phyloP scores from a whole-genome alignment of 2,888 invertebrate genomes.

The Theodoxus fluviatilis region DNA sequence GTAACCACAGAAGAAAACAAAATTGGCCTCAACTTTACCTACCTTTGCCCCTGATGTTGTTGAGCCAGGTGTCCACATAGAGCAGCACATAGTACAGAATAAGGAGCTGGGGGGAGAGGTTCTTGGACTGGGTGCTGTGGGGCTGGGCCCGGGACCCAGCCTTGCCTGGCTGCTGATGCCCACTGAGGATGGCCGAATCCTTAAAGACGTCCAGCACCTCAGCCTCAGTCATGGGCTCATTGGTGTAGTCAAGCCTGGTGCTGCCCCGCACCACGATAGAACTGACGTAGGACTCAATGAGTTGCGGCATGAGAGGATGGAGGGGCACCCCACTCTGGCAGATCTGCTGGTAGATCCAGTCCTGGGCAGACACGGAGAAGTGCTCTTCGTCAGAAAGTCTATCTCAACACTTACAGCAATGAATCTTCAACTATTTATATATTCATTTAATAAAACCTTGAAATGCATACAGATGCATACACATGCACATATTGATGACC shows the following conservation, averaged over 20 bases:
- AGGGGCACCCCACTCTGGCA: constrained; percentile 87
- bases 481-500: too few species aligned
- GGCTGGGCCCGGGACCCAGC: too few species aligned
- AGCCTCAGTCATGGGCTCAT: constrained; percentile 88
- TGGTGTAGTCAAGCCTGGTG: constrained; percentile 74
- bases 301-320: constrained; percentile 89
- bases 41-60: constrained; percentile 63
- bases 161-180: too few species aligned
- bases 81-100: constrained; percentile 89
- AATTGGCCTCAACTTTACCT: too few species aligned
- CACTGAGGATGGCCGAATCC: constrained; percentile 34
- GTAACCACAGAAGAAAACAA: too few species aligned
- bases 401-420: too few species aligned
- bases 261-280: constrained; percentile 75
- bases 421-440: too few species aligned
- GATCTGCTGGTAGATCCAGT: constrained; percentile 93
- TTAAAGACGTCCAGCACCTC: constrained; percentile 75
- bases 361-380: constrained; percentile 47
- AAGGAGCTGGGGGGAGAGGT: constrained; percentile 83
- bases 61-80: constrained; percentile 87
- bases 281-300: constrained; percentile 94
- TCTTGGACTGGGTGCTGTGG: too few species aligned
- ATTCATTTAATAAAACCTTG: too few species aligned
- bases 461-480: too few species aligned
- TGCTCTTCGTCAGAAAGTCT: too few species aligned